These are phyloP conservation scores for Chrysocyon brachyurus DNA, from an alignment of 2,797 vertebrate species.

Conservation along the genomic window DNA sequence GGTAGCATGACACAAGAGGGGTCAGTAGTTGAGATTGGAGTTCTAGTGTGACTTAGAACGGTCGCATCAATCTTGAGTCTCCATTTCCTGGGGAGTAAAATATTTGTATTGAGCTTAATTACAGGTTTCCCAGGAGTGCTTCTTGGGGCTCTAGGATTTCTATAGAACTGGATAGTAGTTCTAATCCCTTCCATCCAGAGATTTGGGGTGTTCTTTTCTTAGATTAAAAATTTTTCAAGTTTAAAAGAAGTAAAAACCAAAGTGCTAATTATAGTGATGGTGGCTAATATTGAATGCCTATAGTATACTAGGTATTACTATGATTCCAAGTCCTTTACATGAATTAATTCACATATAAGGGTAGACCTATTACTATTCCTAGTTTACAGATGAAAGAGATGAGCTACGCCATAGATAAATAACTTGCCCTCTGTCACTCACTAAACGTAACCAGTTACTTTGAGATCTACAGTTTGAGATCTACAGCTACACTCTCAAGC, in stretches of 20 bases:
- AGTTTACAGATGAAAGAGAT: neutral
- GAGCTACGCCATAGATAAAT: neutral
- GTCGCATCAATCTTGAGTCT: neutral
- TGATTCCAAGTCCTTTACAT: neutral
- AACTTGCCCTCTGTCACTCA: neutral
- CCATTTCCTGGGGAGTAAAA: slow-evolving; percentile 9
- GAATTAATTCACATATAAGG: neutral
- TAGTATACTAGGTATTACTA: neutral
- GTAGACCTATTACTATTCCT: neutral
- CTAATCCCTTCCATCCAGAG: neutral
- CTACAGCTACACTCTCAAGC: neutral
- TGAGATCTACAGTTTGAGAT: neutral
- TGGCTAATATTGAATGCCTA: neutral
- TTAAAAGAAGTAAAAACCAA: slow-evolving; percentile 31
- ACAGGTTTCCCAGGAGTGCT: neutral
- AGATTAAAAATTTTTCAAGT: slow-evolving; percentile 30
- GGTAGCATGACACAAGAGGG: neutral
- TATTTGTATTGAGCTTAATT: neutral
- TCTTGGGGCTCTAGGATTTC: neutral
- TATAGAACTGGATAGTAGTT: neutral
- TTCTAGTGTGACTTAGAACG: neutral
- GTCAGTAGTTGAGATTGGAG: neutral
- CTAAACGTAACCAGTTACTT: neutral
- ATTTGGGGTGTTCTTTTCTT: slow-evolving; percentile 34
- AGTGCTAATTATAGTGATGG: neutral